Evolutionary conservation across 2,113 vertebrate species (phyloP).

Genomic region (Conger conger): DNA sequence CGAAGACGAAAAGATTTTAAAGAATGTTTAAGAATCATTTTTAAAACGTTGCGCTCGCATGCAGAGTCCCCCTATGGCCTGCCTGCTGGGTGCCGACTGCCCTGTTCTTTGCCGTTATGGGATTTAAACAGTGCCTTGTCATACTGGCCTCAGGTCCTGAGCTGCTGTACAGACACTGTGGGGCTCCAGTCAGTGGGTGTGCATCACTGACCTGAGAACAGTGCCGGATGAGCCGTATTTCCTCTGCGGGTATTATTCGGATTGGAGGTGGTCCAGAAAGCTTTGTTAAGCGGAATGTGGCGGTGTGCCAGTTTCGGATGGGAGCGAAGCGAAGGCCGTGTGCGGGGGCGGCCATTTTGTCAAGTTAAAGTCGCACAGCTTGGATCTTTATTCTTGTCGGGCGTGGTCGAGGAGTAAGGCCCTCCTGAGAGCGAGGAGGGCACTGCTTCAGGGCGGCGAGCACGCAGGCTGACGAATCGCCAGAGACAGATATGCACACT

Average conservation of each 20-base stretch:
- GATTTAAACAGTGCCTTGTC: slow-evolving; percentile 7
- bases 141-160: neutral
- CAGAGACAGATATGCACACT: slow-evolving; percentile 55
- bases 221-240: neutral
- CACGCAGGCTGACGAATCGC: slow-evolving; percentile 32
- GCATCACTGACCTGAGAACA: neutral
- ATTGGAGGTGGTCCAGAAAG: neutral
- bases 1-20: slow-evolving; percentile 57
- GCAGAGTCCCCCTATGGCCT: neutral
- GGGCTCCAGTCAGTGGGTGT: neutral
- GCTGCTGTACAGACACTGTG: neutral
- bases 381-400: neutral
- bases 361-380: neutral
- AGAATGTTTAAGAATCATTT: slow-evolving; percentile 10
- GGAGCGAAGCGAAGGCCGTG: neutral
- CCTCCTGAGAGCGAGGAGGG: neutral
- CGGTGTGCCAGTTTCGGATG: neutral
- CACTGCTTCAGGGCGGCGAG: neutral
- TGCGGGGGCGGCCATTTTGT: neutral
- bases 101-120: neutral
- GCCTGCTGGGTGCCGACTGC: neutral
- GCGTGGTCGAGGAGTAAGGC: neutral
- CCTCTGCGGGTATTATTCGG: neutral
- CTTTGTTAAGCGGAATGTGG: neutral
- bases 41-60: neutral